A percentile compares a stretch with the other conserved stretches of the same genome.
These are phyloP conservation scores for Brachionus rubens DNA, from an alignment of 1,140 invertebrate species.

Conservation along the genomic window DNA sequence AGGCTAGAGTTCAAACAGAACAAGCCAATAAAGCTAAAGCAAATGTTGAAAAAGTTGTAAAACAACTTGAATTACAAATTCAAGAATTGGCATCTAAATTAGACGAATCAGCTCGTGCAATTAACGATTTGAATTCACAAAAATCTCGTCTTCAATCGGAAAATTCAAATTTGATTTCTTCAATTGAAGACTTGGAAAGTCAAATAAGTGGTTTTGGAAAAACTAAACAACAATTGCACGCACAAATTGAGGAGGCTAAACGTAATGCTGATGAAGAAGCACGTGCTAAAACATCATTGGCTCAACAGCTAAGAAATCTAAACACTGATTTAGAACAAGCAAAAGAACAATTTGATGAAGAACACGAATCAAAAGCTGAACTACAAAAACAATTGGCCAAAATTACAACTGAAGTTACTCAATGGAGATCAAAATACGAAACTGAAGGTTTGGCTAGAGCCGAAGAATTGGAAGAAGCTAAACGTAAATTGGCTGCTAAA, in stretches of 20 bases:
- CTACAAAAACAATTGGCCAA: constrained; percentile 91
- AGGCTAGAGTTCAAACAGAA: constrained; percentile 79
- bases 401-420: constrained; percentile 80
- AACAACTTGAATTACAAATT: constrained; percentile 88
- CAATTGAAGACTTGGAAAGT: constrained; percentile 33
- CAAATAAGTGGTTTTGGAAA: constrained; percentile 35
- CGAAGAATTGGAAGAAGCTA: constrained; percentile 96
- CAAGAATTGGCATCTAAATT: constrained; percentile 80
- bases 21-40: constrained; percentile 89
- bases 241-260: constrained; percentile 50
- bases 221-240: constrained; percentile 29
- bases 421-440: constrained; percentile 53
- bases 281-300: constrained; percentile 47
- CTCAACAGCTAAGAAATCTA: constrained; percentile 69
- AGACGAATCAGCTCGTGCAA: not conserved
- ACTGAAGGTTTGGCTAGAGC: constrained; percentile 72
- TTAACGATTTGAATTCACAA: constrained; percentile 30
- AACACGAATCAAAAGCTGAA: constrained; percentile 69
- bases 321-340: constrained; percentile 95
- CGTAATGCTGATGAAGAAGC: constrained; percentile 55
- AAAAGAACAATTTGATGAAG: constrained; percentile 88
- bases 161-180: not conserved
- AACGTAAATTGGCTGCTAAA: constrained; percentile 91
- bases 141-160: constrained; percentile 30
- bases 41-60: constrained; percentile 88